These are phyloP conservation scores for Homarus americanus DNA, from an alignment of 1,140 invertebrate genomes.

Conservation along the genomic window DNA sequence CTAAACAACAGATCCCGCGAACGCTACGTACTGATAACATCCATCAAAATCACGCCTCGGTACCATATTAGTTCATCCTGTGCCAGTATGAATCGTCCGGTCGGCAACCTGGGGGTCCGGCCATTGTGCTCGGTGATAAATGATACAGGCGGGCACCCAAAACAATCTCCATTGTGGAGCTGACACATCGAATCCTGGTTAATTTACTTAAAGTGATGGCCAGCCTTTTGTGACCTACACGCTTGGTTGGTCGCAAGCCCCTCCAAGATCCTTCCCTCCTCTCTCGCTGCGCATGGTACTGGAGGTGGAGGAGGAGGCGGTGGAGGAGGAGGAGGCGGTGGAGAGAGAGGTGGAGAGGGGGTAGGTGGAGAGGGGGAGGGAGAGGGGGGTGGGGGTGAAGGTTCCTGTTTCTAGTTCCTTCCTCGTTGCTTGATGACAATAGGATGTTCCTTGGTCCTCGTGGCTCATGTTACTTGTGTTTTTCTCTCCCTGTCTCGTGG, in stretches of 20 bases:
- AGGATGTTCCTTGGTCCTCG: not conserved
- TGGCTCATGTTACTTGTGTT: not conserved
- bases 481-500: too few relatives aligned
- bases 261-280: too few relatives aligned
- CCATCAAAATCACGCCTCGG: slow-evolving; percentile 66
- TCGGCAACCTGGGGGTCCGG: slow-evolving; percentile 51
- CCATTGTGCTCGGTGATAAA: slow-evolving; percentile 70
- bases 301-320: too few relatives aligned
- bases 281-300: too few relatives aligned
- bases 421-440: too few relatives aligned
- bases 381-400: too few relatives aligned
- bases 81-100: slow-evolving; percentile 34
- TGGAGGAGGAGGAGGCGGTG: too few relatives aligned
- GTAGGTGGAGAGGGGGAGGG: too few relatives aligned
- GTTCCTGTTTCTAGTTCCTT: not conserved
- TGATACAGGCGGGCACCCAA: slow-evolving; percentile 69
- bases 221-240: slow-evolving; percentile 63
- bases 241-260: slow-evolving; percentile 23
- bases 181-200: slow-evolving; percentile 72
- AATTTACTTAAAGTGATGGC: slow-evolving; percentile 73
- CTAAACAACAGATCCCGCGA: slow-evolving; percentile 56
- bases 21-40: slow-evolving; percentile 69
- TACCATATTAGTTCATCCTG: slow-evolving; percentile 48
- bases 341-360: too few relatives aligned
- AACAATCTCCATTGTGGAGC: slow-evolving; percentile 67